These are phyloP conservation scores for Temnothorax rugatulus DNA, from an alignment of 2,888 invertebrate genomes.

Conservation along the genomic window DNA sequence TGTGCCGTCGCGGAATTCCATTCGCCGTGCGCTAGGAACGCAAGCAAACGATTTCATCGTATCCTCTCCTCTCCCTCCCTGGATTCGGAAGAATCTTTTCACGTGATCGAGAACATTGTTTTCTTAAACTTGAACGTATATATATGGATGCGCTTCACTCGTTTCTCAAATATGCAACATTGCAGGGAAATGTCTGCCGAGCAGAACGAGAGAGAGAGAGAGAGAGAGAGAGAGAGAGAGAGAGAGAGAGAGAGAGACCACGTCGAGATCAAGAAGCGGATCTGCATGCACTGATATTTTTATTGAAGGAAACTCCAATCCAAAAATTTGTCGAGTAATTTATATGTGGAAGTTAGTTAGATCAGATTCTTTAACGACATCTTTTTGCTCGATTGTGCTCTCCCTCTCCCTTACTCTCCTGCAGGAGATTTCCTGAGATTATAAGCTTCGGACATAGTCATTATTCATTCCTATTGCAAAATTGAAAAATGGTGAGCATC, in stretches of 20 bases:
- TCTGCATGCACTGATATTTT: slow-evolving; percentile 16
- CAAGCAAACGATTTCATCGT: slow-evolving; percentile 25
- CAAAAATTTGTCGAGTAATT: not conserved
- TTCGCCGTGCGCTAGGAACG: slow-evolving; percentile 20
- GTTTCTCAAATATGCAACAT: slow-evolving; percentile 41
- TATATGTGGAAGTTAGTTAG: not conserved
- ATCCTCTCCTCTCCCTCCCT: not conserved
- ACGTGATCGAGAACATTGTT: slow-evolving; percentile 51
- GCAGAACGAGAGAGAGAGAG: slow-evolving; percentile 26
- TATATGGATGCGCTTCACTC: slow-evolving; percentile 16
- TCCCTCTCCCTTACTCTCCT: no score
- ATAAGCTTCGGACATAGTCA: not conserved
- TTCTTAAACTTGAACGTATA: slow-evolving; percentile 47
- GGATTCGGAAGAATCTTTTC: slow-evolving; percentile 35
- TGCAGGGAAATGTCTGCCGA: slow-evolving; percentile 9
- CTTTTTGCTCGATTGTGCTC: not conserved
- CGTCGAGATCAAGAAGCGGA: not conserved
- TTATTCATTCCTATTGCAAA: not conserved
- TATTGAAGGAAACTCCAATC: not conserved
- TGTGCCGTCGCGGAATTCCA: slow-evolving; percentile 37
- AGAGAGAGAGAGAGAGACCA: slow-evolving; percentile 18
- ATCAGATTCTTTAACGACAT: not conserved
- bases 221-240: slow-evolving; percentile 26
- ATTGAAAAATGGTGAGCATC: slow-evolving; percentile 11
- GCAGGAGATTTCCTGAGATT: not conserved